Evolutionary conservation across 2,113 vertebrate genomes (phyloP).

Genomic region (Lycocorax pyrrhopterus): DNA sequence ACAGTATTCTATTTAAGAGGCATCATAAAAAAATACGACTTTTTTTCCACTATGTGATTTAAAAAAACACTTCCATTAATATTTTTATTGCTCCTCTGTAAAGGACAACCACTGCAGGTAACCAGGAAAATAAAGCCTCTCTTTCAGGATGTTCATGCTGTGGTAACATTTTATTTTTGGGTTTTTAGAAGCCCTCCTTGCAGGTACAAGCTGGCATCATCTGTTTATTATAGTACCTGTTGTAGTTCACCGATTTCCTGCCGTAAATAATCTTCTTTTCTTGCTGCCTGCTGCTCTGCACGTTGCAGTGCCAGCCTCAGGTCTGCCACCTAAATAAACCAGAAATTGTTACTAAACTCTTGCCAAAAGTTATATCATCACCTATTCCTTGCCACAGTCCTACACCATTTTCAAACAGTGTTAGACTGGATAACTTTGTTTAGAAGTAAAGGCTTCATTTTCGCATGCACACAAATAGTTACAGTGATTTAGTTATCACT

Average conservation of each 20-base stretch:
- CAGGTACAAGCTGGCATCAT: background rate
- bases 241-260: constrained; percentile 94
- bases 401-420: background rate
- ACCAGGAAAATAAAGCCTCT: background rate
- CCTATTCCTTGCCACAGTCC: background rate
- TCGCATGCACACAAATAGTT: background rate
- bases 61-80: background rate
- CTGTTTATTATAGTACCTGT: constrained; percentile 76
- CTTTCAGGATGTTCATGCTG: background rate
- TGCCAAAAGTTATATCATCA: background rate
- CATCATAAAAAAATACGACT: background rate
- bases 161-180: background rate
- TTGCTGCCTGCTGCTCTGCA: constrained; percentile 90
- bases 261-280: constrained; percentile 94
- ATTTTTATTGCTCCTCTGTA: background rate
- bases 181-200: background rate
- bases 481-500: background rate
- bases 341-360: background rate
- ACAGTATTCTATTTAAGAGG: background rate
- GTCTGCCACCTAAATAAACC: constrained; percentile 83
- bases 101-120: background rate
- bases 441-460: background rate
- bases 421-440: background rate
- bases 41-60: background rate
- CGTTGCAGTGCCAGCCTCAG: constrained; percentile 89